These are phyloP conservation scores for Sicus ferrugineus DNA, from an alignment of 2,888 invertebrate genomes.

Conservation along the genomic window DNA sequence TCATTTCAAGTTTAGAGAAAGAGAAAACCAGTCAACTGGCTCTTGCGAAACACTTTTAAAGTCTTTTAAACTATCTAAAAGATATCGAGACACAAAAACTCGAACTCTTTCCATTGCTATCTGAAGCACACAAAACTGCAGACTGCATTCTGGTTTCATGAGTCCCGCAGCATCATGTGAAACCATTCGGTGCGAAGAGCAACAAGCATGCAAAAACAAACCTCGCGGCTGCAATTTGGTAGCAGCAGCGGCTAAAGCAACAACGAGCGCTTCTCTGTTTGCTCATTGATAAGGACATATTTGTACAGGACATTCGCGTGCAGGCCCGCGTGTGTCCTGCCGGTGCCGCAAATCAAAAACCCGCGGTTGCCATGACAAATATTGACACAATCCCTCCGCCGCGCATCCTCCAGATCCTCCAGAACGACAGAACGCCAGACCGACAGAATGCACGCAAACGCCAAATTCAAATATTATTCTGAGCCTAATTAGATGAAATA, in stretches of 20 bases:
- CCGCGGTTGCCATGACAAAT: constrained; percentile 22
- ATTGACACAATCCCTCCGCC: constrained; percentile 26
- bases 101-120: too few relatives aligned
- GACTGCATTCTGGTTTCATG: too few relatives aligned
- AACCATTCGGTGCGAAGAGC: constrained; percentile 56
- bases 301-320: constrained; percentile 18
- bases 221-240: constrained; percentile 2
- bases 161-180: too few relatives aligned
- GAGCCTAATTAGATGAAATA: constrained; percentile 59
- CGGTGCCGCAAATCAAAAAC: constrained; percentile 24
- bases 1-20: too few relatives aligned
- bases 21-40: too few relatives aligned
- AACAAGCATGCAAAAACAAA: constrained; percentile 45
- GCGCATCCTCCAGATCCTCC: not conserved
- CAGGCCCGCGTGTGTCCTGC: constrained; percentile 8
- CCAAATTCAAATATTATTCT: constrained; percentile 57
- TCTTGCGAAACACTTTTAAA: too few relatives aligned
- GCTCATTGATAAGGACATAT: constrained; percentile 31
- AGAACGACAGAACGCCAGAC: not conserved
- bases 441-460: constrained; percentile 35
- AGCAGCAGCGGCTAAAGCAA: constrained; percentile 11
- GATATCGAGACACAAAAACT: too few relatives aligned
- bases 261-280: constrained; percentile 28
- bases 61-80: too few relatives aligned
- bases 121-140: too few relatives aligned